Conservation (phyloP, 2,888 invertebrate genomes). For the Beris morrisii region DNA sequence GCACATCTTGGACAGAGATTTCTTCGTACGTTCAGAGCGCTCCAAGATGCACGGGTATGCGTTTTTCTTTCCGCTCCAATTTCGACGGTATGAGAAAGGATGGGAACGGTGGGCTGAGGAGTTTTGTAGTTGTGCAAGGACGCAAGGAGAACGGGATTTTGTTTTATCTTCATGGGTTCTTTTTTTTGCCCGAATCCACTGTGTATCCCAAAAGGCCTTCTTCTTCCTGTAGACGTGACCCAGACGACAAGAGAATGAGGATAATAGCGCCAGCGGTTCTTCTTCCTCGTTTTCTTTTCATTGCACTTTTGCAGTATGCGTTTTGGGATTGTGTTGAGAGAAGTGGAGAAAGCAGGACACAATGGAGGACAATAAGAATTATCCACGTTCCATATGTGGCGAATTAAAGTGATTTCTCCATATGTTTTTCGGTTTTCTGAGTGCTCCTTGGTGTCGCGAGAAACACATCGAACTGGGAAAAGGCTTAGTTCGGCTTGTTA, state of each 20-base stretch:
- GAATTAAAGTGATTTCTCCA: no score
- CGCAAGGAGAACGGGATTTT: background rate
- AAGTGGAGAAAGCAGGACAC: no score
- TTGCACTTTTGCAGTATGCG: slow-evolving; percentile 23
- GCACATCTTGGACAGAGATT: slow-evolving; percentile 30
- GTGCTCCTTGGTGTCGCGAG: no score
- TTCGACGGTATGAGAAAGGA: slow-evolving; percentile 5
- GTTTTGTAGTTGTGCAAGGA: slow-evolving; percentile 5
- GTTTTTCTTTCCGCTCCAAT: slow-evolving; percentile 14
- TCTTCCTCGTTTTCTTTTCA: slow-evolving; percentile 14
- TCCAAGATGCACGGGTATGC: slow-evolving; percentile 30
- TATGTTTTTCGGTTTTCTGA: no score
- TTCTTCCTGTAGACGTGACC: slow-evolving; percentile 43
- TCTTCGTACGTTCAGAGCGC: slow-evolving; percentile 23
- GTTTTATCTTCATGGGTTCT: slow-evolving; percentile 15
- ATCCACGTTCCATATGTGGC: no score
- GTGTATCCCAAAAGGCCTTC: slow-evolving; percentile 32
- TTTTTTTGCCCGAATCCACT: slow-evolving; percentile 18
- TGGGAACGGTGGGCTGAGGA: background rate
- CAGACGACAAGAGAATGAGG: slow-evolving; percentile 42
- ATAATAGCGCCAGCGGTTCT: slow-evolving; percentile 22
- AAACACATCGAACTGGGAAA: no score
- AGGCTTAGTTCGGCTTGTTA: no score
- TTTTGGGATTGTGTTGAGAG: slow-evolving; percentile 6
- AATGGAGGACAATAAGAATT: no score